Conservation (phyloP, 2,797 vertebrate genomes). For the Sandelia bainsii region DNA sequence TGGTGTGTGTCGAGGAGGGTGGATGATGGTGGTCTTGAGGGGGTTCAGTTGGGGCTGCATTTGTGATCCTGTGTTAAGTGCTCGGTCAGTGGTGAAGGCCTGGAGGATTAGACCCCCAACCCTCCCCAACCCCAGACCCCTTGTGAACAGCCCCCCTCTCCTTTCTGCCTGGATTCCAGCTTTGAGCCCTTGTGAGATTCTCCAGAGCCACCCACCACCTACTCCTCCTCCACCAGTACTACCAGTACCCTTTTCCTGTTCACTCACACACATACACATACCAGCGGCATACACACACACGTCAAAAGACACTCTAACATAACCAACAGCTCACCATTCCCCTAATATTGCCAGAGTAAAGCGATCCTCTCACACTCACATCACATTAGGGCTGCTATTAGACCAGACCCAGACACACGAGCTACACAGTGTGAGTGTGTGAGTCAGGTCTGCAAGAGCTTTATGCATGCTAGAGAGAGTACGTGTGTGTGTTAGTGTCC, state of each 20-base stretch:
- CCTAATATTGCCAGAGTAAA: constrained; percentile 71
- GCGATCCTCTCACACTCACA: constrained; percentile 75
- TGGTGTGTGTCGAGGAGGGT: constrained; percentile 41
- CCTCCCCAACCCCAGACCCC: constrained; percentile 50
- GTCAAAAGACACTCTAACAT: constrained; percentile 67
- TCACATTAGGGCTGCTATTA: constrained; percentile 78
- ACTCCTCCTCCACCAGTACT: constrained; percentile 54
- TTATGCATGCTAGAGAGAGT: constrained; percentile 39
- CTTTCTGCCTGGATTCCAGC: constrained; percentile 70
- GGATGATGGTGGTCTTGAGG: constrained; percentile 54
- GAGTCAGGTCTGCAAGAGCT: constrained; percentile 44
- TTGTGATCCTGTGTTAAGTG: constrained; percentile 80
- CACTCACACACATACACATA: constrained; percentile 28
- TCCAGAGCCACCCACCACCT: constrained; percentile 75
- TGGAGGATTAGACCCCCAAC: constrained; percentile 74
- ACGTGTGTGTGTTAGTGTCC: constrained; percentile 57
- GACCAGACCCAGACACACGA: constrained; percentile 73
- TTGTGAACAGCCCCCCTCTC: constrained; percentile 59
- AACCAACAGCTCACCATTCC: constrained; percentile 59
- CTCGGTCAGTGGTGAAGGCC: constrained; percentile 75
- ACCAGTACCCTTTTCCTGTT: constrained; percentile 51
- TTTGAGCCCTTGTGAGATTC: constrained; percentile 77
- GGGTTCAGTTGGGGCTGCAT: constrained; percentile 60
- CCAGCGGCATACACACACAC: constrained; percentile 7
- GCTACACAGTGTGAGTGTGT: constrained; percentile 41